Evolutionary conservation across 2,113 vertebrate species (phyloP), one percentile per base, ranked within the genome.

Genomic region (Anseranas semipalmata): DNA sequence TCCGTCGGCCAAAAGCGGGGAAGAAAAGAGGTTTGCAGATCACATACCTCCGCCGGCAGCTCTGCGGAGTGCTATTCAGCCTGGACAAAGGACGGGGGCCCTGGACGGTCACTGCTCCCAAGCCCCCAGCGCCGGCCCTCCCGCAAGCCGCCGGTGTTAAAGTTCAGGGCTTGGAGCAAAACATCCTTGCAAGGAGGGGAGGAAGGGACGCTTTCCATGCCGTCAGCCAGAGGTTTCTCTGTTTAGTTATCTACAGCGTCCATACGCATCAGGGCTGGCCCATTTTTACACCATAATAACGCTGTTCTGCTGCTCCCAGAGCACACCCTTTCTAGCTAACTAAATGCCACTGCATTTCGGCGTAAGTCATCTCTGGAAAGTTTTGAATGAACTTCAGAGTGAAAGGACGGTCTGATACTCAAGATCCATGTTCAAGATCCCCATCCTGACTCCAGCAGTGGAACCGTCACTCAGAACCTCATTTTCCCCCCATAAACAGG

Each of bases 21-120:
- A 87, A 83, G 82, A 85, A 91, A 91, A 90, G 85, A 55, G 53
- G 58, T 87, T 78, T 92, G 84, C 58, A 90, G 92, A 81, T 76
- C 1, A 1, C 35, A 39, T 72, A 74, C 33, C 37, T 59, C 84
- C 1, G 56, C 62, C 30, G 3, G 89, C 80, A 79, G 74, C 89
- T 65, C 70, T 68, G 90, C 76, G 20, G 87, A 94, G 67, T 0
- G 0, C 72, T 94, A 66, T 87, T 93, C 88, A 94, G 60, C 41
- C 41, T 2, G 5, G 52, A 96, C 91, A 97, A 96, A 87, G 84
- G 60, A 90, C 2, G 20, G 88, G 32, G 72, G 63, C 55, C 79
- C 87, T 68, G 35, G 70, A 39, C 2, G 7, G 84, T 45, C 89
- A 80, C n/a, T 1, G 7, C 2, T 2, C 12, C 3, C 24, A 65